A percentile compares a stretch with the other conserved stretches of the same genome.
Conservation (phyloP, 2,888 invertebrate species). For the Apantesis nais region DNA sequence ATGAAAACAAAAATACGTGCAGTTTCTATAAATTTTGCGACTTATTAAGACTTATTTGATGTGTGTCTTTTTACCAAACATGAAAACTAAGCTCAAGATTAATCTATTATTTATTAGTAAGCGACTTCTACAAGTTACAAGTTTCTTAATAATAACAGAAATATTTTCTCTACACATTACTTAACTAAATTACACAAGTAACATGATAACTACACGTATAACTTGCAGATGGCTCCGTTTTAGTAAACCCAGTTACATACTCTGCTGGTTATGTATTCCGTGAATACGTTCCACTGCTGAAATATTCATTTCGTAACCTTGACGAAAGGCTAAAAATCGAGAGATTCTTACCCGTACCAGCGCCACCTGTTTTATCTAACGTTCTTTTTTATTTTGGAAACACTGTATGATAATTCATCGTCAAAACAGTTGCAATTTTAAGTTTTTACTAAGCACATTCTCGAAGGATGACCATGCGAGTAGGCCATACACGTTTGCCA, state of each 20-base stretch:
- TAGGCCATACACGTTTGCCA: too few relatives aligned
- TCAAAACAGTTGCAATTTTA: background rate
- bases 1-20: too few relatives aligned
- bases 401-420: background rate
- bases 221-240: slow-evolving; percentile 9
- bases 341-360: slow-evolving; percentile 16
- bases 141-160: too few relatives aligned
- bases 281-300: slow-evolving; percentile 31
- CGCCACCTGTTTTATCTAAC: slow-evolving; percentile 13
- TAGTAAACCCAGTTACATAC: slow-evolving; percentile 14
- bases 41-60: too few relatives aligned
- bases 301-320: slow-evolving; percentile 38
- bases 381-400: slow-evolving; percentile 15
- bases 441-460: too few relatives aligned
- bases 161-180: too few relatives aligned
- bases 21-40: too few relatives aligned
- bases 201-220: background rate
- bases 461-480: too few relatives aligned
- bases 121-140: background rate
- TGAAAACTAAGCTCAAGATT: too few relatives aligned
- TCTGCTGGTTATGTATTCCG: slow-evolving; percentile 27
- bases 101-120: too few relatives aligned
- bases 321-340: slow-evolving; percentile 25
- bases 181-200: slow-evolving; percentile 4
- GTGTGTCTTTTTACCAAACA: too few relatives aligned